Conservation (phyloP, 2,797 vertebrate species). For the Scyliorhinus canicula region DNA sequence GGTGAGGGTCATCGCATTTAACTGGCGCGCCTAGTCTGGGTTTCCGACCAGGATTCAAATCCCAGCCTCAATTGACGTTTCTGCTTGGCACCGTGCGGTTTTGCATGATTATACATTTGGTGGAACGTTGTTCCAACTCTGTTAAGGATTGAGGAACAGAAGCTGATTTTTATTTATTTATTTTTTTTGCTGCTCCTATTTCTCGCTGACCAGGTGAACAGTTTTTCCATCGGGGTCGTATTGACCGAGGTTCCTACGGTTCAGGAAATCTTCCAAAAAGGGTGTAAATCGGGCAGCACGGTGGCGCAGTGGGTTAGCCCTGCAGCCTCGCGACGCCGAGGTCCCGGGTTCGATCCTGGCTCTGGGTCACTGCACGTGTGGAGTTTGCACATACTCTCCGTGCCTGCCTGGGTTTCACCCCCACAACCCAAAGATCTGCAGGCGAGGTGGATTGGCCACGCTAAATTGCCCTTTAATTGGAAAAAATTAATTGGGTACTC, state of each 20-base stretch:
- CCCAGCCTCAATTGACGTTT: not conserved
- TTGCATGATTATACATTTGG: not conserved
- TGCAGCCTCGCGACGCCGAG: too few relatives aligned
- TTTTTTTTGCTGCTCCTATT: not conserved
- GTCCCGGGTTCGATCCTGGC: too few relatives aligned
- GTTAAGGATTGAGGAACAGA: not conserved
- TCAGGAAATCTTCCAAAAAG: not conserved
- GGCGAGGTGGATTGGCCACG: too few relatives aligned
- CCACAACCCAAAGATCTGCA: too few relatives aligned
- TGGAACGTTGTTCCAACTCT: not conserved
- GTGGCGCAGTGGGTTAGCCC: too few relatives aligned
- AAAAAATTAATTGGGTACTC: too few relatives aligned
- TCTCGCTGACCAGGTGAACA: not conserved
- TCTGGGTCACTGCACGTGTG: too few relatives aligned
- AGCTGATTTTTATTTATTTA: not conserved
- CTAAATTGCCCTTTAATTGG: too few relatives aligned
- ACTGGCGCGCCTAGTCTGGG: not conserved
- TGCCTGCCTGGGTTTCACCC: too few relatives aligned
- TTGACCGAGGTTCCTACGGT: not conserved
- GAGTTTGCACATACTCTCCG: too few relatives aligned
- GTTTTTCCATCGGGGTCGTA: not conserved
- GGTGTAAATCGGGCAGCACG: not conserved
- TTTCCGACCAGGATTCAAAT: not conserved
- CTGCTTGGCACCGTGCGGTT: not conserved
- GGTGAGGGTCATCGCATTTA: conserved; percentile 59